Conservation (phyloP, 2,113 vertebrate species). For the Nymphicus hollandicus region DNA sequence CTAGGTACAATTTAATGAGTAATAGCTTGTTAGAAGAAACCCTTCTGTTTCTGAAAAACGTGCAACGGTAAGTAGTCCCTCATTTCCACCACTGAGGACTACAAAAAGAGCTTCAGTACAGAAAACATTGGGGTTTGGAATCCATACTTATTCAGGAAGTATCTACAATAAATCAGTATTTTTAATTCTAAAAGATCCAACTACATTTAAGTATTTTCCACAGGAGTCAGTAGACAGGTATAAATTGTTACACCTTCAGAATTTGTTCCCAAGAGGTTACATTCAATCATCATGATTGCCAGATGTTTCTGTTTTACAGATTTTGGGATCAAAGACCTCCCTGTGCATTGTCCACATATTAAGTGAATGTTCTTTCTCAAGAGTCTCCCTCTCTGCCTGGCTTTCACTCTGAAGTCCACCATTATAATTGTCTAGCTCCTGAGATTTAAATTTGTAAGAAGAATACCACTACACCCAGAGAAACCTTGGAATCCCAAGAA, state of each 20-base stretch:
- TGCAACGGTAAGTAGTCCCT: neutral
- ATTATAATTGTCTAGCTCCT: neutral
- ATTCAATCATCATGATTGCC: neutral
- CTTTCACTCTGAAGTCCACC: neutral
- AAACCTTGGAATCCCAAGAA: neutral
- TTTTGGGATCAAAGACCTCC: neutral
- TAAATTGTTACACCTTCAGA: neutral
- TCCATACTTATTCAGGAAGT: neutral
- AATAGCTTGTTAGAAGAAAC: neutral
- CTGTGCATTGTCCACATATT: neutral
- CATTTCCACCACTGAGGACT: neutral
- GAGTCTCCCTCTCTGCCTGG: neutral
- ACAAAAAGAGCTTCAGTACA: neutral
- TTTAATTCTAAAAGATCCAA: too few relatives aligned
- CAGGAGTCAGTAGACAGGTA: neutral
- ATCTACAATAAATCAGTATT: neutral
- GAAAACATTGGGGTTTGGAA: neutral
- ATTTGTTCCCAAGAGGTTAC: neutral
- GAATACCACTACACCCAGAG: neutral
- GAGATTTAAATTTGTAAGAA: neutral
- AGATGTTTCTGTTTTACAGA: neutral
- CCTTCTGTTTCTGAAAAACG: neutral
- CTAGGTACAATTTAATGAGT: constrained; percentile 8
- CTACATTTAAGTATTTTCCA: neutral
- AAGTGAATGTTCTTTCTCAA: neutral